A percentile compares a stretch with the other conserved stretches of the same genome.
These are phyloP conservation scores for Toxotes chatareus DNA, from an alignment of 2,113 vertebrate species.

Conservation along the genomic window DNA sequence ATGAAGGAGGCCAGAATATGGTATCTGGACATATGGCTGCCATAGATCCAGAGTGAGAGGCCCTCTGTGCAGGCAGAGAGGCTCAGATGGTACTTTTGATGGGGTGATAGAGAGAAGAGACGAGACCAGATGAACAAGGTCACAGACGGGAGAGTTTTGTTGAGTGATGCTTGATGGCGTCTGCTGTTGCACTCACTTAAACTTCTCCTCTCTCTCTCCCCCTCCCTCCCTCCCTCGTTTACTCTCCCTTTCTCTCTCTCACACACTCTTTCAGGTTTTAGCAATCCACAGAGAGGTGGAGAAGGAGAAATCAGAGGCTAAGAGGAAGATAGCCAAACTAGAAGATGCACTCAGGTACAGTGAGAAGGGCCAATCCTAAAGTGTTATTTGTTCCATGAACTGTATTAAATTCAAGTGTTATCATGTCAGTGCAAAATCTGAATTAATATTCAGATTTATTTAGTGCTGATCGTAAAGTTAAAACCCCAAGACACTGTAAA, in stretches of 20 bases:
- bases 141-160: slow-evolving; percentile 54
- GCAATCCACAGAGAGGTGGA: slow-evolving; percentile 78
- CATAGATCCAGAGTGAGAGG: slow-evolving; percentile 62
- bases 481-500: neutral
- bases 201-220: slow-evolving; percentile 18
- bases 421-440: neutral
- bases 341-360: slow-evolving; percentile 83
- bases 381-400: neutral
- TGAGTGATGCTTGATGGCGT: slow-evolving; percentile 70
- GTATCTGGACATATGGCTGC: slow-evolving; percentile 66
- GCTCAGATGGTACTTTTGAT: slow-evolving; percentile 66
- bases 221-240: slow-evolving; percentile 19
- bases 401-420: neutral
- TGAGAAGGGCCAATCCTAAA: neutral
- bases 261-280: slow-evolving; percentile 70
- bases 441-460: neutral
- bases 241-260: neutral
- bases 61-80: slow-evolving; percentile 38
- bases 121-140: slow-evolving; percentile 62
- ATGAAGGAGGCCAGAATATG: slow-evolving; percentile 40
- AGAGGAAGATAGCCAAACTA: slow-evolving; percentile 77
- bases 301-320: slow-evolving; percentile 76
- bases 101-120: slow-evolving; percentile 67
- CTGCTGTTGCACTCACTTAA: slow-evolving; percentile 56
- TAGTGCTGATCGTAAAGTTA: neutral